phyloP scores from a whole-genome alignment of 1,140 invertebrate species.

The Formica selysi region DNA sequence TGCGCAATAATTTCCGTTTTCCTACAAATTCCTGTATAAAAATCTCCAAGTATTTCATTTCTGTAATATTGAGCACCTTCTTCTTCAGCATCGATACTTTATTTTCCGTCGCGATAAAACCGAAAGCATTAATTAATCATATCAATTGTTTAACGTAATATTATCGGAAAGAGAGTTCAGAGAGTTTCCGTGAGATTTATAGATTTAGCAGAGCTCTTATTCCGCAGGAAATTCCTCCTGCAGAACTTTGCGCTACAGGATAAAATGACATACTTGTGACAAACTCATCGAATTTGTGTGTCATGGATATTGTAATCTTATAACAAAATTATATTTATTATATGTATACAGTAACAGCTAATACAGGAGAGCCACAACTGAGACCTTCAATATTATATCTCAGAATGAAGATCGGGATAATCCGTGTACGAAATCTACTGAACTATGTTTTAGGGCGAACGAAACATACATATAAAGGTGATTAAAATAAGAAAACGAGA shows the following conservation, averaged over 20 bases:
- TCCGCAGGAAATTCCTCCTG: neutral
- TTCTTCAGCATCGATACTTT: neutral
- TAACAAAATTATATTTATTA: neutral
- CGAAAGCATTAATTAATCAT: neutral
- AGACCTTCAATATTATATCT: conserved; percentile 72
- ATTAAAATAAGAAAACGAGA: neutral
- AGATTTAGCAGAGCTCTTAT: neutral
- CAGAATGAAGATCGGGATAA: conserved; percentile 39
- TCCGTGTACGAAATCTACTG: neutral
- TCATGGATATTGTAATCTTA: neutral
- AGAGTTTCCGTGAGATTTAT: neutral
- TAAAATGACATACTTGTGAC: neutral
- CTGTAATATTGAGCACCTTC: neutral
- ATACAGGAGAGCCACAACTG: conserved; percentile 46
- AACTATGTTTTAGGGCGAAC: neutral
- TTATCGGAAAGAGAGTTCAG: conserved; percentile 25
- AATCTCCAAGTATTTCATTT: conserved; percentile 4
- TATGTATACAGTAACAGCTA: neutral
- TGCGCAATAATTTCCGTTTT: conserved; percentile 20
- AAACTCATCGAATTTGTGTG: neutral
- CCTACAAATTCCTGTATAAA: neutral
- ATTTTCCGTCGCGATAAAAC: conserved; percentile 7
- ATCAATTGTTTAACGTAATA: neutral
- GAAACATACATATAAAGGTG: neutral
- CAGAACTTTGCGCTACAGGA: neutral